These are phyloP conservation scores for Alfaro cultratus DNA, from an alignment of 2,797 vertebrate genomes.

Conservation along the genomic window DNA sequence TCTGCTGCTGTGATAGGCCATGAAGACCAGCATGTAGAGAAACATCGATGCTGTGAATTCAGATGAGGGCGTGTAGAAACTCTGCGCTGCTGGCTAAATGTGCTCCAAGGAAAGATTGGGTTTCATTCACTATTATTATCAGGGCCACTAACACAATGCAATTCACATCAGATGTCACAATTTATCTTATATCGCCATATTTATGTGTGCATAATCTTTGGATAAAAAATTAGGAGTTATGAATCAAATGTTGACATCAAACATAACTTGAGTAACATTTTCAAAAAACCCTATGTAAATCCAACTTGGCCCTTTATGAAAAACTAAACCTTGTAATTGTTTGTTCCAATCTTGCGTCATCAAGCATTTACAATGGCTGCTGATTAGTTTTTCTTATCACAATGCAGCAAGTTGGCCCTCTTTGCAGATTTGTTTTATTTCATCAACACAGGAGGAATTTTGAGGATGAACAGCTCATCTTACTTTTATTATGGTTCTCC, in stretches of 20 bases:
- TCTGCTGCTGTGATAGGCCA: constrained; percentile 80
- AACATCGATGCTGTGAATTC: constrained; percentile 67
- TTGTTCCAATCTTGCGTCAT: neutral
- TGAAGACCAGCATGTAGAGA: constrained; percentile 76
- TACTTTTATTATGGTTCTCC: neutral
- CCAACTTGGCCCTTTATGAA: neutral
- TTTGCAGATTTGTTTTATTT: neutral
- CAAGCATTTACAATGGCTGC: neutral
- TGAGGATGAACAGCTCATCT: neutral
- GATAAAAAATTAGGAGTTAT: neutral
- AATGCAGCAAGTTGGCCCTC: neutral
- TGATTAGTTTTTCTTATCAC: neutral
- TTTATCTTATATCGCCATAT: neutral
- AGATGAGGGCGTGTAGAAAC: constrained; percentile 12
- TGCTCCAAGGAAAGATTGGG: constrained; percentile 39
- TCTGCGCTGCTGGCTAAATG: neutral
- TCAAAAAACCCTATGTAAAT: too few relatives aligned
- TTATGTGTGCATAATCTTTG: neutral
- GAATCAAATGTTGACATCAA: neutral
- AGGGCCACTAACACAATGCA: neutral
- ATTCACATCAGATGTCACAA: neutral
- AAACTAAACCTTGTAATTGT: neutral
- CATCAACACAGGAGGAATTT: neutral
- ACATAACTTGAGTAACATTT: neutral
- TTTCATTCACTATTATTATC: constrained; percentile 35